Evolutionary conservation across 2,113 vertebrate genomes (phyloP), one percentile per base, ranked within the genome.

Genomic region (Festucalex cinctus): DNA sequence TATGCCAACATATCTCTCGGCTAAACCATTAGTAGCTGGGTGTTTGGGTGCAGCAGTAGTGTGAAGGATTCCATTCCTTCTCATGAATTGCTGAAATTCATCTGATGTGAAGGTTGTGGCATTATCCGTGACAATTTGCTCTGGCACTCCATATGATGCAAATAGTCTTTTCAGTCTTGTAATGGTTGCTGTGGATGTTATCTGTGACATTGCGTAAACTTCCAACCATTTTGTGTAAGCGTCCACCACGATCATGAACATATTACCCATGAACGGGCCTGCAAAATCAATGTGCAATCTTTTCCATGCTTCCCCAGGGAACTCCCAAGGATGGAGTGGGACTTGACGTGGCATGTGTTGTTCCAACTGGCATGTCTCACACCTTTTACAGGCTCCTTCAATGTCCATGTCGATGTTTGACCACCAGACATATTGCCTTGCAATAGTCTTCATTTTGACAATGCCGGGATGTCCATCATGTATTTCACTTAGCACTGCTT

Each of bases 31-130:
- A 9, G 48, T n/a, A 17, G 48, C 48, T 8, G 20, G 19, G 9
- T 49, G 48, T 5, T 14, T 14, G 6, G 63, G 63, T 8, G 54
- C 56, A 17, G 43, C 44, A 19, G 51, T 46, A 1, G 43, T 66
- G 48, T 62, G 64, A 20, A 51, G 22, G 41, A 73, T 62, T n/a
- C 37, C 64, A n/a, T 73, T 73, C 57, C 28, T 35, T 46, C 26
- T 51, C 2, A 26, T 19, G 43, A 73, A 73, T 8, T 28, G 20
- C 22, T 60, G 54, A 8, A 66, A 72, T 41, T 66, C 63, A 0
- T 66, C 56, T 0, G 63, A 51, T 6, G 44, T 72, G 41, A 65
- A 65, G 9, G 63, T 65, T 20, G 70, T 65, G 1, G 39, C 41
- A 20, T 49, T 59, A 32, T 71, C 62, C n/a, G n/a, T n/a, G n/a